phyloP scores from a whole-genome alignment of 2,888 invertebrate species.

The Augiades crinisus region DNA sequence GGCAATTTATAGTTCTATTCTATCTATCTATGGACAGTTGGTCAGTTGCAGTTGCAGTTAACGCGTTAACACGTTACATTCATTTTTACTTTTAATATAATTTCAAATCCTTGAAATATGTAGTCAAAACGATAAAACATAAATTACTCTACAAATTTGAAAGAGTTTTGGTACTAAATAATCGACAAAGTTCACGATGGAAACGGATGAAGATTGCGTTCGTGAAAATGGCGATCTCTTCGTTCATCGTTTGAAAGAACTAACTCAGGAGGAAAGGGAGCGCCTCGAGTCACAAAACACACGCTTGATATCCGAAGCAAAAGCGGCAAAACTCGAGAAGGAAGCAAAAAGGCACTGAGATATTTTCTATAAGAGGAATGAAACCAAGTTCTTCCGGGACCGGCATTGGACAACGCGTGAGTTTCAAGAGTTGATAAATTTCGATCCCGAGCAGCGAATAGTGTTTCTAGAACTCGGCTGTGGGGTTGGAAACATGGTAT shows the following conservation, averaged over 20 bases:
- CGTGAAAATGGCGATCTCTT: conserved; percentile 50
- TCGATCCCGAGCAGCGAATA: conserved; percentile 78
- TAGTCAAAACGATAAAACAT: not conserved
- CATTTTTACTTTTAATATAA: too few relatives aligned
- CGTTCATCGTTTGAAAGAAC: conserved; percentile 67
- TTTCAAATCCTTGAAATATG: not conserved
- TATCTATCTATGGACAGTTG: too few relatives aligned
- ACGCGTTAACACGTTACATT: too few relatives aligned
- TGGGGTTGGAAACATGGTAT: conserved; percentile 98
- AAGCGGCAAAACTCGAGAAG: conserved; percentile 88
- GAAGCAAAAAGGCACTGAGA: conserved; percentile 97
- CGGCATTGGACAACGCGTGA: conserved; percentile 98
- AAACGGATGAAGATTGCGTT: conserved; percentile 52
- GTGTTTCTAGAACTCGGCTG: conserved; percentile 93
- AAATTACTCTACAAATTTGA: not conserved
- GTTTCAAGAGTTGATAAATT: conserved; percentile 89
- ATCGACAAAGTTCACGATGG: conserved; percentile 47
- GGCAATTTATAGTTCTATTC: too few relatives aligned
- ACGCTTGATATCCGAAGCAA: conserved; percentile 82
- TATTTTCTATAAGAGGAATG: conserved; percentile 97
- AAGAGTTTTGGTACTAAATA: not conserved
- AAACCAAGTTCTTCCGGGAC: conserved; percentile 96
- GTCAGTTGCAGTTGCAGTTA: too few relatives aligned
- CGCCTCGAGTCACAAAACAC: conserved; percentile 85
- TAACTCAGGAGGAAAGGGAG: conserved; percentile 82